These are phyloP conservation scores for Aplysia californica DNA, from an alignment of 1,140 invertebrate species.

Conservation along the genomic window DNA sequence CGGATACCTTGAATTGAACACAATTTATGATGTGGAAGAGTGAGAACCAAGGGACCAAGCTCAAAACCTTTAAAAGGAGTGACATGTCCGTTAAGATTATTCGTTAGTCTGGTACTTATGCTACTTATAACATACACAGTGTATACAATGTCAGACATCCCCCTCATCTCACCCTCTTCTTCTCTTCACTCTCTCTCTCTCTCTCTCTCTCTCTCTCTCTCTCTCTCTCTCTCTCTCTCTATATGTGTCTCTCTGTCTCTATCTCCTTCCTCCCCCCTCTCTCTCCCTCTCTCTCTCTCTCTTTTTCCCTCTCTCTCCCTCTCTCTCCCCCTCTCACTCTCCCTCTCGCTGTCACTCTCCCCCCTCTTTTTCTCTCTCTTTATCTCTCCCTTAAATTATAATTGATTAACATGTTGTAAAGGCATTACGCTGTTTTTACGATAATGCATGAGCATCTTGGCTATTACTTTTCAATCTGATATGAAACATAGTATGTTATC, in stretches of 20 bases:
- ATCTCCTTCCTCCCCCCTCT: neutral
- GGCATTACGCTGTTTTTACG: neutral
- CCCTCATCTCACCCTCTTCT: neutral
- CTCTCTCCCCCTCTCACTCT: neutral
- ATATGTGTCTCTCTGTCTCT: neutral
- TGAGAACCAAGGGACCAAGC: neutral
- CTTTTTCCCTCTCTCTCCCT: neutral
- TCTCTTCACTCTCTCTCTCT: slow-evolving; percentile 15
- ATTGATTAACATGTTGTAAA: neutral
- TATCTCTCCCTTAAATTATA: slow-evolving; percentile 11
- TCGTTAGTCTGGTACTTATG: neutral
- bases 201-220: slow-evolving; percentile 13
- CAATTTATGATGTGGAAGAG: neutral
- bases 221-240: neutral
- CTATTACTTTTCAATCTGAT: slow-evolving; percentile 4
- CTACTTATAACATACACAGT: neutral
- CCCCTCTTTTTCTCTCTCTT: slow-evolving; percentile 21
- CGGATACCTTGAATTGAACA: neutral
- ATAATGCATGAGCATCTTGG: neutral
- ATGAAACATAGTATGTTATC: too few species aligned
- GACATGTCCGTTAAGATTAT: neutral
- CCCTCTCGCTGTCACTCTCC: slow-evolving; percentile 22
- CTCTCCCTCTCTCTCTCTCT: too few species aligned
- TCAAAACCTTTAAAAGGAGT: neutral
- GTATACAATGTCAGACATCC: neutral